phyloP scores from a whole-genome alignment of 2,888 invertebrate genomes.

The Morpho deidamia region DNA sequence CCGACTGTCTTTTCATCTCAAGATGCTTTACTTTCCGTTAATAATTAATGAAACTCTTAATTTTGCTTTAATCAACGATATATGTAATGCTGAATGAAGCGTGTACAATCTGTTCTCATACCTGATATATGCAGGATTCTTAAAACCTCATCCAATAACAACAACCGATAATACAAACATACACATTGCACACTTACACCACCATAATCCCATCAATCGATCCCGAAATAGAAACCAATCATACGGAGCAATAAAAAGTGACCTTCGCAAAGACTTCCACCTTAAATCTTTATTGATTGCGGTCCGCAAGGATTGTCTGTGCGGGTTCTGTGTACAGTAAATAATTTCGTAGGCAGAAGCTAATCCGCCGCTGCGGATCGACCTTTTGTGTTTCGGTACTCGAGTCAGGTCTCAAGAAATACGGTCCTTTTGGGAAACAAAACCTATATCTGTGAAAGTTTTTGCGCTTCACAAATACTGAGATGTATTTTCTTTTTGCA shows the following conservation, averaged over 20 bases:
- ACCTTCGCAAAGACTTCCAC: slow-evolving; percentile 5
- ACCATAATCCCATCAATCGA: not conserved
- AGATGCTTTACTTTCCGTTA: too few species aligned
- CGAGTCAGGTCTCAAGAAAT: slow-evolving; percentile 15
- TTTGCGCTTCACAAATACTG: not conserved
- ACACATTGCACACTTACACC: too few species aligned
- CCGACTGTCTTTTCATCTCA: too few species aligned
- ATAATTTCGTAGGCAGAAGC: slow-evolving; percentile 28
- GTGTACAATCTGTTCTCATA: too few species aligned
- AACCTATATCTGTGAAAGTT: slow-evolving; percentile 7
- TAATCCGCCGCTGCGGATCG: slow-evolving; percentile 21
- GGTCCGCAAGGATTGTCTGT: slow-evolving; percentile 14
- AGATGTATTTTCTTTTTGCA: too few species aligned
- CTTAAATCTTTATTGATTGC: slow-evolving; percentile 18
- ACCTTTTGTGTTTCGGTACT: slow-evolving; percentile 21
- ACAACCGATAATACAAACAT: too few species aligned
- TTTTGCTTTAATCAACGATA: too few species aligned
- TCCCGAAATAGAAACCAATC: not conserved
- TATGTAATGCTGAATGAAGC: too few species aligned
- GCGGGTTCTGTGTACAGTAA: slow-evolving; percentile 19
- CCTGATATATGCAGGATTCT: too few species aligned
- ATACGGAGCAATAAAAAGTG: slow-evolving; percentile 9
- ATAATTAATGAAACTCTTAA: too few species aligned
- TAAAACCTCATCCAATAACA: too few species aligned
- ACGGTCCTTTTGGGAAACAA: slow-evolving; percentile 16